These are phyloP conservation scores for Drosophila micromelanica DNA, from an alignment of 1,140 invertebrate genomes.

Conservation along the genomic window DNA sequence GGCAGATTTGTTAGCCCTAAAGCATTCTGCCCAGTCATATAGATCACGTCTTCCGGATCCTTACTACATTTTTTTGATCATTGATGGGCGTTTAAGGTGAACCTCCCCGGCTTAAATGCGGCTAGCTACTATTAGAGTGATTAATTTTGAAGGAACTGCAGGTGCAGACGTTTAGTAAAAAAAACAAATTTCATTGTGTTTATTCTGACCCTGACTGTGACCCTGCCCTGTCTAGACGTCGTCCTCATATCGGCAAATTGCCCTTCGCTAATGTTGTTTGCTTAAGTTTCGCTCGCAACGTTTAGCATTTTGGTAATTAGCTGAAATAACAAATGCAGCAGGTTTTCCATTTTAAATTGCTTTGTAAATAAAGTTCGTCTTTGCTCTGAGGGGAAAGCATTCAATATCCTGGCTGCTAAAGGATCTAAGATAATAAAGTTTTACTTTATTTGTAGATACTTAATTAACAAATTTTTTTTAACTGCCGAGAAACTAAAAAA, in stretches of 20 bases:
- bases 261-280: conserved; percentile 53
- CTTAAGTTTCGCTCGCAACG: conserved; percentile 14
- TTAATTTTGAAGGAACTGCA: conserved; percentile 32
- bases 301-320: conserved; percentile 36
- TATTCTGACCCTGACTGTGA: conserved; percentile 17
- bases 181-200: conserved; percentile 20
- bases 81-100: conserved; percentile 24
- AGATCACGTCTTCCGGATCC: background rate
- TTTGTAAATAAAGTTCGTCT: conserved; percentile 29
- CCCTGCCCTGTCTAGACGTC: conserved; percentile 46
- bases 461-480: too few species aligned
- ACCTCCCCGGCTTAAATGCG: conserved; percentile 19
- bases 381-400: background rate
- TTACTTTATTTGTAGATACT: too few species aligned
- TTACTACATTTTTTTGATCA: conserved; percentile 3
- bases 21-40: conserved; percentile 37
- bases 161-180: conserved; percentile 27
- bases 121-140: conserved; percentile 10
- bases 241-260: conserved; percentile 36
- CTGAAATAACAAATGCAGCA: conserved; percentile 15
- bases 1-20: conserved; percentile 28
- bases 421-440: conserved; percentile 1
- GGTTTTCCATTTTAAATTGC: conserved; percentile 40
- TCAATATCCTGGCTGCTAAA: background rate
- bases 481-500: too few species aligned